These are phyloP conservation scores for Drosophila kikkawai DNA, from an alignment of 1,140 invertebrate genomes.

Conservation along the genomic window DNA sequence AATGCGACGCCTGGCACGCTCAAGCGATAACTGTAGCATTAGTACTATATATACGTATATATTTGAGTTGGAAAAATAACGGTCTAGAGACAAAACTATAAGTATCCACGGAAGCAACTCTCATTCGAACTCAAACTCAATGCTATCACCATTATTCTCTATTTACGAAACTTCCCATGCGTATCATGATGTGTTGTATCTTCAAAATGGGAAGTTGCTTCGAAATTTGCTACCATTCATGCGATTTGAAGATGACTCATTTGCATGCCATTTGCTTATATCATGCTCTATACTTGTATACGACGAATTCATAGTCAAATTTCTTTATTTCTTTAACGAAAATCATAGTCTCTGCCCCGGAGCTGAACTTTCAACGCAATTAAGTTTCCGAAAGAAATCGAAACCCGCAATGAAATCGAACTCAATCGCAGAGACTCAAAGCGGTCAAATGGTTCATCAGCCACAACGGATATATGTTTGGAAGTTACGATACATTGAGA, in stretches of 20 bases:
- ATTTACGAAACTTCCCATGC: constrained; percentile 30
- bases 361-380: constrained; percentile 67
- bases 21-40: constrained; percentile 31
- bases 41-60: constrained; percentile 9
- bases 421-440: constrained; percentile 7
- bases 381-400: constrained; percentile 59
- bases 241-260: constrained; percentile 60
- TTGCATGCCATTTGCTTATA: constrained; percentile 71
- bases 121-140: constrained; percentile 17
- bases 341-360: constrained; percentile 30
- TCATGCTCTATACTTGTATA: constrained; percentile 22
- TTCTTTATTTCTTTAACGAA: constrained; percentile 29
- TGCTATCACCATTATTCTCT: constrained; percentile 31
- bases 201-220: constrained; percentile 24
- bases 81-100: constrained; percentile 9
- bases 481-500: constrained; percentile 4
- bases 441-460: constrained; percentile 30
- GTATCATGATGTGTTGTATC: constrained; percentile 24
- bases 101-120: constrained; percentile 33
- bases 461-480: constrained; percentile 7
- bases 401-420: constrained; percentile 42
- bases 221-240: constrained; percentile 44
- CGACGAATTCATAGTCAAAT: constrained; percentile 12
- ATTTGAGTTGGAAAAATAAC: constrained; percentile 26
- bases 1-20: constrained; percentile 41